Percentiles rank a stretch among this genome's conserved stretches.
phyloP scores from a whole-genome alignment of 2,113 vertebrate species.

The Gnathonemus longibarbis region DNA sequence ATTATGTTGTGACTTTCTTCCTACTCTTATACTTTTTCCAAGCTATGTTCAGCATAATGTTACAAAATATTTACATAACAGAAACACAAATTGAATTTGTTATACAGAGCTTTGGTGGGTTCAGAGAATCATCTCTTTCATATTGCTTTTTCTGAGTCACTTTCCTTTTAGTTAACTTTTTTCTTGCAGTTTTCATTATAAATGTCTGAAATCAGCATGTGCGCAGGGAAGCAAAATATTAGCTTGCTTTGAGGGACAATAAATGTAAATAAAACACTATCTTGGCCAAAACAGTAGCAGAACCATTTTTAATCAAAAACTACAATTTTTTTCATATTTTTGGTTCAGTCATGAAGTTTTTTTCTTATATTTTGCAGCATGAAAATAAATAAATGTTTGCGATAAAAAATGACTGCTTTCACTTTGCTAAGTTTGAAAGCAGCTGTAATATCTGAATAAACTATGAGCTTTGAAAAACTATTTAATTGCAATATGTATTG shows the following conservation, averaged over 20 bases:
- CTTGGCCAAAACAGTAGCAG: neutral
- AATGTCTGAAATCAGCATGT: neutral
- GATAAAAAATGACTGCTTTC: neutral
- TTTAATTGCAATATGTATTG: neutral
- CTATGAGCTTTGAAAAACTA: neutral
- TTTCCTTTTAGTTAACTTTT: neutral
- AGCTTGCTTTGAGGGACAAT: neutral
- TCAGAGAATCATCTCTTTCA: neutral
- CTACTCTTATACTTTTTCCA: neutral
- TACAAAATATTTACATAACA: neutral
- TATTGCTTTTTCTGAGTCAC: neutral
- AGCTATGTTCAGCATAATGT: neutral
- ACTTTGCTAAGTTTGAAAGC: neutral
- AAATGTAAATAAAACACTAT: neutral
- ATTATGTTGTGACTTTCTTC: neutral
- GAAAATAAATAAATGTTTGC: neutral
- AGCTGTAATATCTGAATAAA: neutral
- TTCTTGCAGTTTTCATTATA: neutral
- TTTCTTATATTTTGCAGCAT: neutral
- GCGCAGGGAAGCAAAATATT: neutral
- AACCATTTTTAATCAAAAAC: neutral
- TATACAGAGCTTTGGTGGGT: neutral
- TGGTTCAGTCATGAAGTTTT: neutral
- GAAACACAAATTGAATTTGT: neutral
- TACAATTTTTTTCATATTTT: neutral